Conservation (phyloP, 2,113 vertebrate species). For the Mandrillus leucophaeus region DNA sequence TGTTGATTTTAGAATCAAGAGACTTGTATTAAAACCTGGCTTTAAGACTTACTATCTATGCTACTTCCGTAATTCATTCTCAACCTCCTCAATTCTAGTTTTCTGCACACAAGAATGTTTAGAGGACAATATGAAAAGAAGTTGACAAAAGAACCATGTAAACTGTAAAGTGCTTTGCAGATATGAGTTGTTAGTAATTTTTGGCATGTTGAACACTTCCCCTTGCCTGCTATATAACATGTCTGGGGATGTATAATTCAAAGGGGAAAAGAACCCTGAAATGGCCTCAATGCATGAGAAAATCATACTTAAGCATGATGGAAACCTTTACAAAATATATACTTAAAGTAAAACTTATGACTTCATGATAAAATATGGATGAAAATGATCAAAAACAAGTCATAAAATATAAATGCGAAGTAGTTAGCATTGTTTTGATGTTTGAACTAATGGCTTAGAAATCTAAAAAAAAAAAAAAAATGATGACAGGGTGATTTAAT, state of each 20-base stretch:
- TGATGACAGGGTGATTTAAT: background rate
- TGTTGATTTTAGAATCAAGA: background rate
- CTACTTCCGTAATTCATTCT: background rate
- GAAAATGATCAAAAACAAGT: constrained; percentile 56
- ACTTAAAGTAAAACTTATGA: constrained; percentile 57
- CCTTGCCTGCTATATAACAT: background rate
- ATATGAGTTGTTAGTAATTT: background rate
- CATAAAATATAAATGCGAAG: constrained; percentile 66
- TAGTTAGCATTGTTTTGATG: constrained; percentile 63
- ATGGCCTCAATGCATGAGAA: background rate
- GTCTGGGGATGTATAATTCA: background rate
- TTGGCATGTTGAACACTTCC: background rate
- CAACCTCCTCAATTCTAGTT: background rate
- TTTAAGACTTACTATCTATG: background rate
- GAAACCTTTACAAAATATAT: constrained; percentile 41
- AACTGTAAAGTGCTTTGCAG: background rate
- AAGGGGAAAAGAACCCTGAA: background rate
- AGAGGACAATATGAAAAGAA: background rate
- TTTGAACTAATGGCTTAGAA: constrained; percentile 25
- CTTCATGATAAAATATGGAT: constrained; percentile 61
- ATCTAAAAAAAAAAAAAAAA: background rate
- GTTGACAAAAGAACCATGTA: background rate
- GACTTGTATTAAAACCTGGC: background rate
- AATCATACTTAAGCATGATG: background rate
- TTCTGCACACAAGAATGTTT: background rate